Evolutionary conservation across 1,140 invertebrate species (phyloP).

Genomic region (Papilio dardanus): DNA sequence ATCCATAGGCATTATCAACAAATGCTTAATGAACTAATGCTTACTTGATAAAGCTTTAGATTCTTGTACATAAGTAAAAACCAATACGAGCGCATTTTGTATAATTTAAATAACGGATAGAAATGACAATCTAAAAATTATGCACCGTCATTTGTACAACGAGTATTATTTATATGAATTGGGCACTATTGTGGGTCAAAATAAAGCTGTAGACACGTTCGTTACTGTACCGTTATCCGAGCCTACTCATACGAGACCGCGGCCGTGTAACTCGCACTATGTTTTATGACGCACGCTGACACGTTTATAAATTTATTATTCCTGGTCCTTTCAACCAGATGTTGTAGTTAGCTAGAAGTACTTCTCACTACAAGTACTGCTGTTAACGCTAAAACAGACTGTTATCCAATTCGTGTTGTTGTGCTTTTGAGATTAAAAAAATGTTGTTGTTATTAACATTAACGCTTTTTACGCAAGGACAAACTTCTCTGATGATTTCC

Average conservation of each 20-base stretch:
- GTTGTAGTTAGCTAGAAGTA: constrained; percentile 27
- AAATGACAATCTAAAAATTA: neutral
- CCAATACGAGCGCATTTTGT: too few species aligned
- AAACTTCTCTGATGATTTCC: too few species aligned
- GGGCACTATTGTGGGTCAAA: constrained; percentile 45
- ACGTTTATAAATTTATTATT: constrained; percentile 38
- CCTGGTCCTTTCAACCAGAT: constrained; percentile 50
- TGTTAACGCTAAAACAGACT: neutral
- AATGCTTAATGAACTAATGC: too few species aligned
- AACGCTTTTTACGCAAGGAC: too few species aligned
- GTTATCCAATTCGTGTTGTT: too few species aligned
- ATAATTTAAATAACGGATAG: neutral
- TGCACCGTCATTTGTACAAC: neutral
- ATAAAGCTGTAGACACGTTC: constrained; percentile 49
- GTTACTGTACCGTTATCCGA: constrained; percentile 61
- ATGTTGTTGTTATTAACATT: too few species aligned
- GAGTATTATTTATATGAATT: constrained; percentile 21
- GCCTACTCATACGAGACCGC: constrained; percentile 26
- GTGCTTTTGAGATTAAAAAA: too few species aligned
- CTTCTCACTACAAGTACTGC: neutral
- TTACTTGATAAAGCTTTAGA: too few species aligned
- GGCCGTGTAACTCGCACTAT: constrained; percentile 10
- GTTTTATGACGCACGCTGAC: constrained; percentile 34
- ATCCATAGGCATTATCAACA: too few species aligned
- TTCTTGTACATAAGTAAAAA: too few species aligned